Conservation (phyloP, 2,888 invertebrate genomes). For the Erebia palarica region DNA sequence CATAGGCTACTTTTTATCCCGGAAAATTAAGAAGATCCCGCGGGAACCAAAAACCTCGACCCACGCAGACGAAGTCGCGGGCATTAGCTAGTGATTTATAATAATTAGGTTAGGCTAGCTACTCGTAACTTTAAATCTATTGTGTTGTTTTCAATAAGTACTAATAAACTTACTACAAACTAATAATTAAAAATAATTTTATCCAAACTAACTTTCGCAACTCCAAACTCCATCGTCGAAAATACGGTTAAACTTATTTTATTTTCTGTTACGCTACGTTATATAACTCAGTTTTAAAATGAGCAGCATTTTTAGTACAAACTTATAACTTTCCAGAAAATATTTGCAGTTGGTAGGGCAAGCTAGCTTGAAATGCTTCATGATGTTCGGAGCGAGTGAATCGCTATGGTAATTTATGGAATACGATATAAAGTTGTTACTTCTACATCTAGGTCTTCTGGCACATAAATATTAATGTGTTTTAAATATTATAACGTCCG, state of each 20-base stretch:
- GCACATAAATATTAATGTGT: constrained; percentile 33
- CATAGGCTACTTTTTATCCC: too few relatives aligned
- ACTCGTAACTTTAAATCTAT: too few relatives aligned
- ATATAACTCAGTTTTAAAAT: constrained; percentile 8
- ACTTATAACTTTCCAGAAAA: constrained; percentile 18
- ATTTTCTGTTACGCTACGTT: not conserved
- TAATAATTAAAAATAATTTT: not conserved
- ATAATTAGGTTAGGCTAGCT: too few relatives aligned
- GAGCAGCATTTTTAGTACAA: constrained; percentile 1
- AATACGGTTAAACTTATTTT: not conserved
- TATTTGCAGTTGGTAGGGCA: constrained; percentile 4
- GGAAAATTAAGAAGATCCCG: too few relatives aligned
- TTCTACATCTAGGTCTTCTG: not conserved
- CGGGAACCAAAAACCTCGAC: too few relatives aligned
- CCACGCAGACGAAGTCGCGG: too few relatives aligned
- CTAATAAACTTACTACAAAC: too few relatives aligned
- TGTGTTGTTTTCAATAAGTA: too few relatives aligned
- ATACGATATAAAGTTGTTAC: constrained; percentile 34
- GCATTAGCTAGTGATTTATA: not conserved
- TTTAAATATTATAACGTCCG: constrained; percentile 2
- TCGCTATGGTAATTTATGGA: constrained; percentile 36
- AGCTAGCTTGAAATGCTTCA: constrained; percentile 17
- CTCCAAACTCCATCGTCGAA: not conserved
- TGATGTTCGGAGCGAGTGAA: constrained; percentile 27
- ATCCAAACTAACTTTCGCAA: not conserved